Conservation (phyloP, 2,113 vertebrate species). For the Cryptoleucopteryx plumbea region DNA sequence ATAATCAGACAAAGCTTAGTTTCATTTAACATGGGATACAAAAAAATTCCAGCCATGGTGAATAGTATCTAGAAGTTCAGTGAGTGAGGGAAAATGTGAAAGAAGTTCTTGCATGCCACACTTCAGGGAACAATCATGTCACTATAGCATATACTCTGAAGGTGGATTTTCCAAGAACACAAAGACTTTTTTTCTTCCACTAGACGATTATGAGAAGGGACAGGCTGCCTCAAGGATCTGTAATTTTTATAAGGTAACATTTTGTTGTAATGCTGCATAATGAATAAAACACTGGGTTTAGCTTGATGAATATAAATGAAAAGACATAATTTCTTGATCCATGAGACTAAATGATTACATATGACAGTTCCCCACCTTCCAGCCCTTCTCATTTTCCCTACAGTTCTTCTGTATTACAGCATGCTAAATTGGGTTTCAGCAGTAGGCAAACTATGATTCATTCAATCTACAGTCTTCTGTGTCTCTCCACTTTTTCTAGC, state of each 20-base stretch:
- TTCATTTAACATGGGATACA: background rate
- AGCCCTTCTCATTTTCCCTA: background rate
- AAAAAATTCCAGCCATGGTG: background rate
- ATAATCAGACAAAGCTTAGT: background rate
- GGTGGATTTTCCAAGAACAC: background rate
- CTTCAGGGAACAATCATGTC: background rate
- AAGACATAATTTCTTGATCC: background rate
- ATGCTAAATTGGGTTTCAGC: background rate
- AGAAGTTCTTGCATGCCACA: background rate
- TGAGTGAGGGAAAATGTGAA: background rate
- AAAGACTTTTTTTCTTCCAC: background rate
- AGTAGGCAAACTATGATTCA: background rate
- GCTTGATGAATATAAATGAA: background rate
- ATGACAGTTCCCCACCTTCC: background rate
- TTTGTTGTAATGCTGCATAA: background rate
- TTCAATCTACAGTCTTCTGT: background rate
- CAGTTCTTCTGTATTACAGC: background rate
- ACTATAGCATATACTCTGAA: background rate
- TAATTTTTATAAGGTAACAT: conserved; percentile 1
- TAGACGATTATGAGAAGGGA: background rate
- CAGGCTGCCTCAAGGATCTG: background rate
- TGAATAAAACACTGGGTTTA: background rate
- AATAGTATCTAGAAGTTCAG: background rate
- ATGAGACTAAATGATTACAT: background rate
- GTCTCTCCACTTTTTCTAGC: background rate